These are phyloP conservation scores for Drosophila melanica DNA, from an alignment of 1,140 invertebrate species.

Conservation along the genomic window DNA sequence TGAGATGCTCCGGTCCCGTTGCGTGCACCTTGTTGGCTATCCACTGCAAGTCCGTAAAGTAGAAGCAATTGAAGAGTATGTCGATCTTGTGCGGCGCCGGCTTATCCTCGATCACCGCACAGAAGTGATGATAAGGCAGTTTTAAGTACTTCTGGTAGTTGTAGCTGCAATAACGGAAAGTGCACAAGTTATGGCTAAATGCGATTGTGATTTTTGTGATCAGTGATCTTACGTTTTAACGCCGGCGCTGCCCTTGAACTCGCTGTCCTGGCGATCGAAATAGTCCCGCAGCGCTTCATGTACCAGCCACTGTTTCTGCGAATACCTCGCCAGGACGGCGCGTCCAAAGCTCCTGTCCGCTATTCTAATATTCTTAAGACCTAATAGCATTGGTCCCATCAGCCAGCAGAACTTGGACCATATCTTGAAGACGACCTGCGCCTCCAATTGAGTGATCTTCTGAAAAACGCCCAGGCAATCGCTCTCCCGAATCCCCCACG, in stretches of 20 bases:
- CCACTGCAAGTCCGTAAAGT: constrained; percentile 89
- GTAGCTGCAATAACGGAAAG: constrained; percentile 85
- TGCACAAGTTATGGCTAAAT: background rate
- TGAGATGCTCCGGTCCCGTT: constrained; percentile 85
- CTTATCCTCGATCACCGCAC: constrained; percentile 80
- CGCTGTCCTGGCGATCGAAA: constrained; percentile 79
- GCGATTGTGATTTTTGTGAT: background rate
- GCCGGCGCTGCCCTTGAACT: constrained; percentile 64
- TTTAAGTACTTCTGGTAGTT: constrained; percentile 93
- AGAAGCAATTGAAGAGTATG: constrained; percentile 80
- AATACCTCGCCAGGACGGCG: constrained; percentile 74
- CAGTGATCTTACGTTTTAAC: constrained; percentile 55
- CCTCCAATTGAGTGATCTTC: constrained; percentile 75
- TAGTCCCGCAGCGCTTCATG: constrained; percentile 82
- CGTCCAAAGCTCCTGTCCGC: constrained; percentile 75
- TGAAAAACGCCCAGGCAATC: constrained; percentile 81
- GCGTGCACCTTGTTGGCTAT: constrained; percentile 90
- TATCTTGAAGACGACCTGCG: constrained; percentile 80
- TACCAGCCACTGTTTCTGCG: constrained; percentile 79
- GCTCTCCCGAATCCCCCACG: constrained; percentile 77
- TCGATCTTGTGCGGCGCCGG: constrained; percentile 76
- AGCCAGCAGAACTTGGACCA: constrained; percentile 84
- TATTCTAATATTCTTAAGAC: constrained; percentile 79
- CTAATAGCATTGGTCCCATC: constrained; percentile 83
- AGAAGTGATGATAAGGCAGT: constrained; percentile 89